Evolutionary conservation across 2,113 vertebrate genomes (phyloP).

Genomic region (Tympanuchus pallidicinctus): DNA sequence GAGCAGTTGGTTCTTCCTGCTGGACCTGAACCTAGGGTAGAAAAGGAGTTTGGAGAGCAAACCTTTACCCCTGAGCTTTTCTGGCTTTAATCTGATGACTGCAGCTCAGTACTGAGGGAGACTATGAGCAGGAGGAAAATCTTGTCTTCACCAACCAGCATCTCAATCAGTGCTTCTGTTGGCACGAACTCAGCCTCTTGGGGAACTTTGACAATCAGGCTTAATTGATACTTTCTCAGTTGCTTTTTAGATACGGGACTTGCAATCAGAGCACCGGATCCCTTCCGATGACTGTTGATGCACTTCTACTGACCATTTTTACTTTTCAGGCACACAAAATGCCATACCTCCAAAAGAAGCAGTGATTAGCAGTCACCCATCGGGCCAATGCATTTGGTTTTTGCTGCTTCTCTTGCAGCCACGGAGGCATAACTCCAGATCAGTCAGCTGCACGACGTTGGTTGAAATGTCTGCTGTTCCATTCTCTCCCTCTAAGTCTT

Average conservation of each 20-base stretch:
- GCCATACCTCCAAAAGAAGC: accelerated
- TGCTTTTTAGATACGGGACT: neutral
- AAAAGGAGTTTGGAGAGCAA: neutral
- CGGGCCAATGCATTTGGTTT: accelerated
- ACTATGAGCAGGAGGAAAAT: neutral
- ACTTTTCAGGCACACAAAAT: accelerated
- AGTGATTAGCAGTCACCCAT: neutral
- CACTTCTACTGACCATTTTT: accelerated
- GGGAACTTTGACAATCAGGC: neutral
- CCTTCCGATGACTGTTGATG: neutral
- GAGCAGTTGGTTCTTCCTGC: neutral
- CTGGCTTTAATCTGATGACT: accelerated
- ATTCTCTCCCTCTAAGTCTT: neutral
- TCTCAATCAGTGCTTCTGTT: neutral
- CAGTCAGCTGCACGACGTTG: accelerated
- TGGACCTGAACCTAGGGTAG: neutral
- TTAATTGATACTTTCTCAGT: accelerated
- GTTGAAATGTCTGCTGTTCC: neutral
- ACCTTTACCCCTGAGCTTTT: neutral
- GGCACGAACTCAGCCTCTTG: neutral
- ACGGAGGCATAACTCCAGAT: accelerated
- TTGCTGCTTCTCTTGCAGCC: neutral
- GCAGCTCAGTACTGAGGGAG: neutral
- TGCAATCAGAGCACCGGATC: neutral
- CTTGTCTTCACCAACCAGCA: neutral